A percentile compares a stretch with the other conserved stretches of the same genome.
Evolutionary conservation across 2,797 vertebrate genomes (phyloP).

Genomic region (Chrosomus eos): DNA sequence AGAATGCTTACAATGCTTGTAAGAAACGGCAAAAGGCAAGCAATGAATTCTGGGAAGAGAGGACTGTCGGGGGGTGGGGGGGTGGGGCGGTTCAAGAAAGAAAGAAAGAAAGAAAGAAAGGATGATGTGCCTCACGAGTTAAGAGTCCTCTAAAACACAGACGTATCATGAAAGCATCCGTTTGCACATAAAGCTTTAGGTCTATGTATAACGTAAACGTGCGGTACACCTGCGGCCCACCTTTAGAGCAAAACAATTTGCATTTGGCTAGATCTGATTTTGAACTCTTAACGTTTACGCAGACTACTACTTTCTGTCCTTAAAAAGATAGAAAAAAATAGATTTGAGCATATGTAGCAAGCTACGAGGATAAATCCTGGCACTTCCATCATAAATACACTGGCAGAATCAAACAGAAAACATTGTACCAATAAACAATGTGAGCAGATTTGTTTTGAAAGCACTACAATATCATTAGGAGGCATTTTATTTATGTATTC

Average conservation of each 20-base stretch:
- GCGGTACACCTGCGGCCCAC: slow-evolving; percentile 68
- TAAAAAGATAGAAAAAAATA: neutral
- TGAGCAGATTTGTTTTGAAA: slow-evolving; percentile 11
- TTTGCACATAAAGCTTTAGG: slow-evolving; percentile 77
- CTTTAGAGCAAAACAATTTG: slow-evolving; percentile 72
- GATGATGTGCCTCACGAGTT: slow-evolving; percentile 67
- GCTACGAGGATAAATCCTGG: slow-evolving; percentile 22
- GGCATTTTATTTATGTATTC: neutral
- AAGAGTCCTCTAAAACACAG: slow-evolving; percentile 67
- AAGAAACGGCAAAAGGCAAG: slow-evolving; percentile 64
- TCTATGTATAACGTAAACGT: slow-evolving; percentile 73
- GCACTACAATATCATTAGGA: neutral
- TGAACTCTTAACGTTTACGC: slow-evolving; percentile 50
- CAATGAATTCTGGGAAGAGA: slow-evolving; percentile 62
- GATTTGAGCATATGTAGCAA: slow-evolving; percentile 22
- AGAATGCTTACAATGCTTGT: slow-evolving; percentile 72
- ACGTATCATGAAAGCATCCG: slow-evolving; percentile 62
- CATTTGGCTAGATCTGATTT: slow-evolving; percentile 64
- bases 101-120: slow-evolving; percentile 25
- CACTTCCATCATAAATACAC: slow-evolving; percentile 28
- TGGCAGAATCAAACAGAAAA: slow-evolving; percentile 1
- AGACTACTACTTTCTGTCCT: slow-evolving; percentile 9
- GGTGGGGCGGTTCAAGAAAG: slow-evolving; percentile 7
- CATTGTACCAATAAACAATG: neutral
- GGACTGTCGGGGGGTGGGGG: slow-evolving; percentile 54